phyloP scores from a whole-genome alignment of 2,113 vertebrate genomes.

The Atlantisia rogersi region DNA sequence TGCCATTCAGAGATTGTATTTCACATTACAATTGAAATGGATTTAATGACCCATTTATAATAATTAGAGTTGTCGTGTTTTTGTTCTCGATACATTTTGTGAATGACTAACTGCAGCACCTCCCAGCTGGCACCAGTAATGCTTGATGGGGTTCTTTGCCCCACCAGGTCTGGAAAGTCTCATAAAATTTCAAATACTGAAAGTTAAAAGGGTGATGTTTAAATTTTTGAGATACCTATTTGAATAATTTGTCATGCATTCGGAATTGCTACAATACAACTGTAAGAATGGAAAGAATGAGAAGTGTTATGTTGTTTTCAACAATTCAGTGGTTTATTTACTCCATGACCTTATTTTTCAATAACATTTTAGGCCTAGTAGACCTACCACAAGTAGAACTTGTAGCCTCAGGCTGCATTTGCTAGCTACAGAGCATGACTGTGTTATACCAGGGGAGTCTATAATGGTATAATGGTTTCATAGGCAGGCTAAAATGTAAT shows the following conservation, averaged over 20 bases:
- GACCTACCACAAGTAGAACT: not conserved
- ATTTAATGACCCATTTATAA: conserved; percentile 62
- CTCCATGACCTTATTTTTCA: not conserved
- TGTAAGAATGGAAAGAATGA: not conserved
- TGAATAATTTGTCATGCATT: not conserved
- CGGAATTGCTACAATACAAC: not conserved
- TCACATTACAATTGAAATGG: not conserved
- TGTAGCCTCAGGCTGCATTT: not conserved
- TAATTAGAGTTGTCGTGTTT: conserved; percentile 26
- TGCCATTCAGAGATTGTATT: conserved; percentile 40
- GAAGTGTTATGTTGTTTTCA: not conserved
- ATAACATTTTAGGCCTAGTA: not conserved
- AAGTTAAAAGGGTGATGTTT: not conserved
- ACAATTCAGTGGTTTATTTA: not conserved
- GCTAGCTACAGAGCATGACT: conserved; percentile 8
- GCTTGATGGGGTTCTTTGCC: conserved; percentile 9
- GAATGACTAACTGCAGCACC: conserved; percentile 47
- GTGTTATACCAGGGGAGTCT: not conserved
- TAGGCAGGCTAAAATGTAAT: conserved; percentile 6
- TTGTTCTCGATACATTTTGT: conserved; percentile 39
- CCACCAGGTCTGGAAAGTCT: not conserved
- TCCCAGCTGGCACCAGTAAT: conserved; percentile 4
- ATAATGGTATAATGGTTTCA: not conserved
- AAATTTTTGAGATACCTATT: not conserved
- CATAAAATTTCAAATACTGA: conserved; percentile 9